These are phyloP conservation scores for Cryptotis parvus DNA, from an alignment of 2,113 vertebrate genomes.

Conservation along the genomic window DNA sequence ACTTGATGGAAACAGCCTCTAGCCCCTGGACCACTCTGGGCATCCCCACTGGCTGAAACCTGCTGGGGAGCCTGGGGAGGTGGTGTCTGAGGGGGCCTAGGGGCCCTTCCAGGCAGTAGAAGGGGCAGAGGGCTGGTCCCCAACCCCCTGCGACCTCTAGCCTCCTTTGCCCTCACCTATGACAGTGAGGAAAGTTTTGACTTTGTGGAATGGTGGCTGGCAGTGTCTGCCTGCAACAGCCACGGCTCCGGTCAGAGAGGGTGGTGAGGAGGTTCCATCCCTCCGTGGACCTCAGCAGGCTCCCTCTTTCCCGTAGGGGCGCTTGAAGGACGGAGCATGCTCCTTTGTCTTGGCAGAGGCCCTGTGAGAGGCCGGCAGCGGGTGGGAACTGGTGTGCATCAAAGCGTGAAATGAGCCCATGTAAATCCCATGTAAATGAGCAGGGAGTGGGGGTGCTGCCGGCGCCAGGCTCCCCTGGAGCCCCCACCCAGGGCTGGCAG, in stretches of 20 bases:
- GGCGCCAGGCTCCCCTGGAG: not conserved
- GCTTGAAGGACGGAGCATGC: not conserved
- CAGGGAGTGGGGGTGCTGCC: not conserved
- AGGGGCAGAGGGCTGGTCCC: no score
- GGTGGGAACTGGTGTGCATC: not conserved
- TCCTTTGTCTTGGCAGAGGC: slow-evolving; percentile 42
- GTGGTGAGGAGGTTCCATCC: not conserved
- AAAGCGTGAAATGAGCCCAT: slow-evolving; percentile 62
- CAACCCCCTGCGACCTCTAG: no score
- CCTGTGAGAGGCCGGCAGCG: not conserved
- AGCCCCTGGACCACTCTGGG: not conserved
- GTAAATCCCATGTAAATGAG: slow-evolving; percentile 75
- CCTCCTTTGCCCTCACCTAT: no score
- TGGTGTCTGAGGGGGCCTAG: no score
- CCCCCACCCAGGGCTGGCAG: no score
- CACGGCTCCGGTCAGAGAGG: no score
- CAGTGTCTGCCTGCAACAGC: no score
- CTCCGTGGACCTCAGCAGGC: not conserved
- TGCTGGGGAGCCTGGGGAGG: not conserved
- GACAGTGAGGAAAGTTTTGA: no score
- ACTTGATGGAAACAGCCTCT: not conserved
- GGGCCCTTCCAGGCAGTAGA: not conserved
- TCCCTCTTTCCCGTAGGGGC: not conserved
- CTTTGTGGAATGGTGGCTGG: no score
- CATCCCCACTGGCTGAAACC: not conserved